phyloP scores from a whole-genome alignment of 35 echinoderm and acorn worm genomes.

The Heliocidaris tuberculata region DNA sequence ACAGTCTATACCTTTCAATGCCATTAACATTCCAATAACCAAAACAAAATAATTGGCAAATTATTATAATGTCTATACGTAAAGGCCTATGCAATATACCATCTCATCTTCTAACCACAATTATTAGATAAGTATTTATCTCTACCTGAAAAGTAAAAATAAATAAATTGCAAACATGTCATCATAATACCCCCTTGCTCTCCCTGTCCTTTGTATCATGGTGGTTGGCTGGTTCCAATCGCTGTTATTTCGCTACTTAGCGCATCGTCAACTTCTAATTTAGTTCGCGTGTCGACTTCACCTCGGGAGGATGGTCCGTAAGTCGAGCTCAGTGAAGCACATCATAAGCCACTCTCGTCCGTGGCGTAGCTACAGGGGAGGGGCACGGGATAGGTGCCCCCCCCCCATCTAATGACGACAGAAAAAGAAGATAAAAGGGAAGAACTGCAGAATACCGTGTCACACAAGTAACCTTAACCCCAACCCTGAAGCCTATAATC shows the following conservation, averaged over 20 bases:
- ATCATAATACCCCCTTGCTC: neutral
- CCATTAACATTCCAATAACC: no score
- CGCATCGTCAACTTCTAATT: slow-evolving; percentile 54
- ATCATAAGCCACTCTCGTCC: slow-evolving; percentile 31
- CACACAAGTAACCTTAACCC: no score
- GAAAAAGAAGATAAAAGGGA: no score
- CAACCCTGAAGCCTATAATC: no score
- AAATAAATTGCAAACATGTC: neutral
- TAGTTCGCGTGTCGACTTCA: neutral
- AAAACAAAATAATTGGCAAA: no score
- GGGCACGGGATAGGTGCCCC: neutral
- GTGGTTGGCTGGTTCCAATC: neutral
- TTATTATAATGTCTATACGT: no score
- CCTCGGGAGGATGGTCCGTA: slow-evolving; percentile 26
- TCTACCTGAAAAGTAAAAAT: neutral
- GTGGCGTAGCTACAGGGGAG: neutral
- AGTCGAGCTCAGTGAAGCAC: slow-evolving; percentile 14
- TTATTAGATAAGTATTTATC: neutral
- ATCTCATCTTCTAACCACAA: neutral
- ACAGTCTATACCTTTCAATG: no score
- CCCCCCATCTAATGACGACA: no score
- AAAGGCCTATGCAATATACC: neutral
- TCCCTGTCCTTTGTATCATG: neutral
- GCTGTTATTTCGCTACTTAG: slow-evolving; percentile 55
- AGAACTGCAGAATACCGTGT: no score